Evolutionary conservation across 2,113 vertebrate species (phyloP).

Genomic region (Rhabdomys dilectus): DNA sequence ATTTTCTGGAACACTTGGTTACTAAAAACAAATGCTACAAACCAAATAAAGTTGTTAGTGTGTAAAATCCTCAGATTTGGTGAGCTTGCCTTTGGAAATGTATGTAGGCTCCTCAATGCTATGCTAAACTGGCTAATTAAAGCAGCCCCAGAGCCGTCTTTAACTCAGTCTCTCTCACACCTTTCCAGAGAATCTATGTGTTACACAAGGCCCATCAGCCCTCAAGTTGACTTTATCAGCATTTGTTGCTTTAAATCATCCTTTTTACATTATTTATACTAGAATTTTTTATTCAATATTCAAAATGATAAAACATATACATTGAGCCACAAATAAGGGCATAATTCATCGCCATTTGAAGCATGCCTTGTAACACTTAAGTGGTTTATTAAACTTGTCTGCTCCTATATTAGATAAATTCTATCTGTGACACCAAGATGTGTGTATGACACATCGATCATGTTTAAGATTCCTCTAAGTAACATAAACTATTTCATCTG

Average conservation of each 20-base stretch:
- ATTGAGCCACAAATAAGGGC: slow-evolving; percentile 83
- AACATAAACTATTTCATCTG: slow-evolving; percentile 81
- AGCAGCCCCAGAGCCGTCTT: slow-evolving; percentile 78
- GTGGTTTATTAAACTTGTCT: slow-evolving; percentile 88
- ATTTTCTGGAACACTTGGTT: slow-evolving; percentile 56
- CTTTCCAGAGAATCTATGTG: slow-evolving; percentile 84
- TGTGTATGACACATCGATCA: slow-evolving; percentile 84
- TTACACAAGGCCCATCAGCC: slow-evolving; percentile 81
- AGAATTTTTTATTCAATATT: slow-evolving; percentile 87
- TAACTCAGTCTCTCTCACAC: slow-evolving; percentile 80
- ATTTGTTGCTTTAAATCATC: slow-evolving; percentile 88
- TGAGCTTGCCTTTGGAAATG: slow-evolving; percentile 71
- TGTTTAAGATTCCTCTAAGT: slow-evolving; percentile 84
- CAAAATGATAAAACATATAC: slow-evolving; percentile 83
- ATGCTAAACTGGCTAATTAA: slow-evolving; percentile 66
- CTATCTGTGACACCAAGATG: slow-evolving; percentile 82
- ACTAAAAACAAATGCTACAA: slow-evolving; percentile 54
- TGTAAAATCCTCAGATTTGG: slow-evolving; percentile 63
- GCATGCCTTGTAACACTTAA: slow-evolving; percentile 87
- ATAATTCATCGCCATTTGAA: slow-evolving; percentile 85
- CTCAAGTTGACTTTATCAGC: slow-evolving; percentile 87
- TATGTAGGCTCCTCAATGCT: slow-evolving; percentile 47
- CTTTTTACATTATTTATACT: slow-evolving; percentile 87
- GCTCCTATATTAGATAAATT: slow-evolving; percentile 86
- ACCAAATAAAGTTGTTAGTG: slow-evolving; percentile 72